Conservation (phyloP, 2,797 vertebrate species). For the Gephyroberyx darwinii region DNA sequence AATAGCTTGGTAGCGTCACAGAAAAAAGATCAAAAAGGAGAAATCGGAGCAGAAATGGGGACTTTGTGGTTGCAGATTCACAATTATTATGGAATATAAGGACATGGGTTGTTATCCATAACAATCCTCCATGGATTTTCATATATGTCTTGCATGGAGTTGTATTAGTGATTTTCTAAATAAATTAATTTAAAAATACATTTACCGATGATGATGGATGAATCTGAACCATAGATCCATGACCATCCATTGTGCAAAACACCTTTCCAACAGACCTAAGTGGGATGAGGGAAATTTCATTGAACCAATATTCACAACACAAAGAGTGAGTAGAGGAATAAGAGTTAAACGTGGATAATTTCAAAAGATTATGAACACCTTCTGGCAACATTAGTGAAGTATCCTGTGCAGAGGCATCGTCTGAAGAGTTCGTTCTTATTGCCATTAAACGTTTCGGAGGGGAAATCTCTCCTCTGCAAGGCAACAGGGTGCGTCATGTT, state of each 20-base stretch:
- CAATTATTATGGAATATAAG: background rate
- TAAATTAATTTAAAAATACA: background rate
- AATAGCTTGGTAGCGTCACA: slow-evolving; percentile 81
- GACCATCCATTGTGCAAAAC: slow-evolving; percentile 99
- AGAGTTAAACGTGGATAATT: background rate
- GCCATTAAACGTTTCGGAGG: slow-evolving; percentile 87
- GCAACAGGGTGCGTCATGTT: slow-evolving; percentile 12
- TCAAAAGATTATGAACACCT: slow-evolving; percentile 70
- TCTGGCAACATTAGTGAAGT: slow-evolving; percentile 95
- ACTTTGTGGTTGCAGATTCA: background rate
- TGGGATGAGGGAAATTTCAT: slow-evolving; percentile 9
- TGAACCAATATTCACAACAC: background rate
- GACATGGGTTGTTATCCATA: background rate
- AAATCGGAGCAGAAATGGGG: background rate
- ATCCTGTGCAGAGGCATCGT: slow-evolving; percentile 92
- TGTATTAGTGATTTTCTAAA: background rate
- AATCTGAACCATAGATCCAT: slow-evolving; percentile 93
- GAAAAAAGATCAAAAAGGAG: background rate
- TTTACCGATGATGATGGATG: slow-evolving; percentile 95
- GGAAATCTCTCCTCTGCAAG: slow-evolving; percentile 89
- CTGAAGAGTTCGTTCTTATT: slow-evolving; percentile 89
- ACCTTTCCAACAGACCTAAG: slow-evolving; percentile 91
- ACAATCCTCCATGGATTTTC: no score
- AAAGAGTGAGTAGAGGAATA: background rate
- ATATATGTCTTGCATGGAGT: background rate